Percentiles rank a stretch among this genome's conserved stretches.
These are phyloP conservation scores for Drosophila kanapiae DNA, from an alignment of 1,140 invertebrate genomes.

Conservation along the genomic window DNA sequence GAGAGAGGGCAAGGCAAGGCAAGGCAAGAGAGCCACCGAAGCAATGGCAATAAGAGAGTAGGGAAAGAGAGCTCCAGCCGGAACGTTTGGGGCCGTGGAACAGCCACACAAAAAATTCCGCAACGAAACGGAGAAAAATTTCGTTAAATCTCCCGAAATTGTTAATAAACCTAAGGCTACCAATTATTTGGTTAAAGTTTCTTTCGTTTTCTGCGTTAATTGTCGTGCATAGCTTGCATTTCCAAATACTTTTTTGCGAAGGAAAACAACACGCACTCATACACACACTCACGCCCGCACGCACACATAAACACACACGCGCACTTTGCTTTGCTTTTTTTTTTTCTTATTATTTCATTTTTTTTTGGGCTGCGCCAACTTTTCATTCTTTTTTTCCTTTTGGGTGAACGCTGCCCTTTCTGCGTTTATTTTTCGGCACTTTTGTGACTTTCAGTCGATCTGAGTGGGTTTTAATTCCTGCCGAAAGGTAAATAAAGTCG, in stretches of 20 bases:
- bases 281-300: conserved; percentile 31
- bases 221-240: conserved; percentile 27
- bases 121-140: conserved; percentile 62
- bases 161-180: conserved; percentile 32
- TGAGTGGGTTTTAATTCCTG: conserved; percentile 44
- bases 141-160: conserved; percentile 23
- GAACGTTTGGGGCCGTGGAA: conserved; percentile 63
- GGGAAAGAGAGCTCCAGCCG: conserved; percentile 35
- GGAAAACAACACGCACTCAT: conserved; percentile 51
- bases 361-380: conserved; percentile 72
- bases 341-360: conserved; percentile 30
- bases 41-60: conserved; percentile 11
- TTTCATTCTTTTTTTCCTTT: conserved; percentile 31
- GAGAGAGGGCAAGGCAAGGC: conserved; percentile 10
- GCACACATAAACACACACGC: conserved; percentile 49
- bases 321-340: conserved; percentile 73
- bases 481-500: conserved; percentile 43
- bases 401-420: conserved; percentile 7
- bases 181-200: conserved; percentile 15
- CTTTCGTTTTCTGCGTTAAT: conserved; percentile 2
- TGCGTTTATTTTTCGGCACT: conserved; percentile 43
- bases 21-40: conserved; percentile 4
- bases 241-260: conserved; percentile 32
- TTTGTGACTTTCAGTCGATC: conserved; percentile 52
- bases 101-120: conserved; percentile 77